Base-by-base conservation (phyloP, 2,797 vertebrate genomes). In the Ara ararauna region DNA sequence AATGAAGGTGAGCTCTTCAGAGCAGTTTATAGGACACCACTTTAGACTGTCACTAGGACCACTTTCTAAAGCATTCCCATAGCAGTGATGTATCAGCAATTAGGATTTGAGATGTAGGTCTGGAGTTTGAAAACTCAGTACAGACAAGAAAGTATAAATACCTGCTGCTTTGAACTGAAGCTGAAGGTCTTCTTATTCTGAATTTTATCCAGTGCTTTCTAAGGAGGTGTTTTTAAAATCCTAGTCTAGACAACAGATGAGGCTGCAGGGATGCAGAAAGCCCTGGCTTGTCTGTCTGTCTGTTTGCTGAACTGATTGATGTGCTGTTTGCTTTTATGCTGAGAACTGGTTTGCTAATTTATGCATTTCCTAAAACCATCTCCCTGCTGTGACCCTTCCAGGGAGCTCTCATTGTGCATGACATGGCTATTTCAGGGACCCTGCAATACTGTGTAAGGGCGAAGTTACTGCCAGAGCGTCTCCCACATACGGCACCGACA, bases 191-290 rank as follows among this genome's bases (percentile, higher is more conserved):
- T 7, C 19, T 15, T 85, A 7, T 61, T 72, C 65, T 89, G 86
- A 79, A 80, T 89, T 87, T 91, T 83, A 80, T 79, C 75, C 62
- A 75, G 6, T 44, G 10, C 3, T 70, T 94, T 95, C 44, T 56
- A 40, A 61, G 73, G 24, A 80, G n/a, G 22, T 7, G 11, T 91
- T 89, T 91, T 26, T 4, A 91, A 94, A 94, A 72, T 90, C 47
- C 76, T 68, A 14, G 70, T 96, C 65, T 93, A 91, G 75, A 74
- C 75, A 83, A 73, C 20, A 89, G 73, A 64, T 85, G n/a, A 74
- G 50, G 56, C 50, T 86, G 30, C 50, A 54, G 64, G 19, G 74
- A 70, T 86, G 66, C 84, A 54, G 77, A 48, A 71, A 89, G 44
- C 47, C 87, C 60, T 88, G 77, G 19, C 67, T 92, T 87, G 40